These are phyloP conservation scores for Mythimna vitellina DNA, from an alignment of 2,888 invertebrate genomes.

Conservation along the genomic window DNA sequence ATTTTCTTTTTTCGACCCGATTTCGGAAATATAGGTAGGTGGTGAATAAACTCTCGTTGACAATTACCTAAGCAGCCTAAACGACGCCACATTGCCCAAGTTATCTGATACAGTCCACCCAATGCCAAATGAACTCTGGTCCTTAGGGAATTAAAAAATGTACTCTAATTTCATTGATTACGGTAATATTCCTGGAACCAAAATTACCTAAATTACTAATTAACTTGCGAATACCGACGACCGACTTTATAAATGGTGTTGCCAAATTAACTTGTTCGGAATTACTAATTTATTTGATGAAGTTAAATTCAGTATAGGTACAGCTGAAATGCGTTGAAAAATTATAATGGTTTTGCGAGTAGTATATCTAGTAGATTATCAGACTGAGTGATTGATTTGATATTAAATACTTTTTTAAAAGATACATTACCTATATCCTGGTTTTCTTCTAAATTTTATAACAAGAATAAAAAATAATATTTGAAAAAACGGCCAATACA, in stretches of 20 bases:
- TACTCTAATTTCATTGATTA: conserved; percentile 9
- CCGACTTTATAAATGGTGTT: conserved; percentile 34
- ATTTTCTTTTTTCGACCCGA: neutral
- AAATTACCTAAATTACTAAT: conserved; percentile 38
- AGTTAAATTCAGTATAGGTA: conserved; percentile 14
- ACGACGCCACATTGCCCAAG: conserved; percentile 18
- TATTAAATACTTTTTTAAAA: no score
- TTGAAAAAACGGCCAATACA: no score
- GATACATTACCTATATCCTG: no score
- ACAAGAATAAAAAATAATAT: no score
- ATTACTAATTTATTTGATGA: conserved; percentile 37
- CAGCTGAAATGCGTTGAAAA: neutral
- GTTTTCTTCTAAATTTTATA: no score
- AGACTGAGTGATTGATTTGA: neutral
- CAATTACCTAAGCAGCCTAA: conserved; percentile 34
- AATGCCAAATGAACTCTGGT: conserved; percentile 11
- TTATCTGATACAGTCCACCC: conserved; percentile 2
- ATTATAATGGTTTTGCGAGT: neutral
- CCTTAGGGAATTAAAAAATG: conserved; percentile 22
- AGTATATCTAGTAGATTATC: neutral
- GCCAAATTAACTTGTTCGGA: conserved; percentile 47
- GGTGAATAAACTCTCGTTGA: neutral
- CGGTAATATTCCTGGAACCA: conserved; percentile 23
- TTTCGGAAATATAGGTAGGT: neutral
- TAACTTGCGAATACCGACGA: conserved; percentile 38